Percentiles rank a stretch among this genome's conserved stretches.
Evolutionary conservation across 1,140 invertebrate genomes (phyloP).

Genomic region (Drosophila pseudoobscura): DNA sequence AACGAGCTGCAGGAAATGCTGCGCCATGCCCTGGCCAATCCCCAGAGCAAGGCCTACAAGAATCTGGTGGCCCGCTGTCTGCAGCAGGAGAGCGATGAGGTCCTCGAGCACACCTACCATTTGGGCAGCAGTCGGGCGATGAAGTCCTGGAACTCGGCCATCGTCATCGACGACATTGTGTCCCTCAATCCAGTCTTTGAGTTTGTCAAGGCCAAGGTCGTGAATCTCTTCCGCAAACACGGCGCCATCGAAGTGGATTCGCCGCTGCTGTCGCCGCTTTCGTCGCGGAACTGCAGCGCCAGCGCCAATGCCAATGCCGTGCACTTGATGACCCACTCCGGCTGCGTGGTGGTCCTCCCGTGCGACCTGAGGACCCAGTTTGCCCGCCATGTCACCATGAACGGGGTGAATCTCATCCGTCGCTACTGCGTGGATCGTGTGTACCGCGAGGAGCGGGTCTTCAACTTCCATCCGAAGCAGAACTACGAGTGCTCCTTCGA

Average conservation of each 20-base stretch:
- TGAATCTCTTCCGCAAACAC: constrained; percentile 89
- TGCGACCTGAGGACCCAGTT: constrained; percentile 91
- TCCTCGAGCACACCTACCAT: constrained; percentile 91
- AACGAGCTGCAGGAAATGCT: constrained; percentile 92
- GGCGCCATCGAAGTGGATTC: constrained; percentile 90
- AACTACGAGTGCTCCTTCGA: constrained; percentile 96
- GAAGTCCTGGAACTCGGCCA: constrained; percentile 78
- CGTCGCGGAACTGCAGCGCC: constrained; percentile 81
- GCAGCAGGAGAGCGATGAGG: constrained; percentile 87
- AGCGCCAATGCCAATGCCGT: constrained; percentile 85
- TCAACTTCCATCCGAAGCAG: constrained; percentile 94
- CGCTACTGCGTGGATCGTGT: constrained; percentile 94
- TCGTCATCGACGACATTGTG: constrained; percentile 80
- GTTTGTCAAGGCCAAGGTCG: constrained; percentile 83
- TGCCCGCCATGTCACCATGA: constrained; percentile 92
- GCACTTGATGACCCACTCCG: constrained; percentile 92
- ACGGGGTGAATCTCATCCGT: constrained; percentile 90
- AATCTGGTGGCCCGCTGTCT: constrained; percentile 89
- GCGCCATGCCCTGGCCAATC: constrained; percentile 90
- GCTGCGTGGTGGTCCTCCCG: constrained; percentile 91
- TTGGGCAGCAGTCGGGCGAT: constrained; percentile 84
- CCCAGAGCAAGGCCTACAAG: constrained; percentile 92
- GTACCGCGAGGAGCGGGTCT: constrained; percentile 92
- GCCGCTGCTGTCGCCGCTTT: constrained; percentile 90
- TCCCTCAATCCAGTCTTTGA: constrained; percentile 77